These are phyloP conservation scores for Ophion obscuratus DNA, from an alignment of 2,888 invertebrate genomes.

Conservation along the genomic window DNA sequence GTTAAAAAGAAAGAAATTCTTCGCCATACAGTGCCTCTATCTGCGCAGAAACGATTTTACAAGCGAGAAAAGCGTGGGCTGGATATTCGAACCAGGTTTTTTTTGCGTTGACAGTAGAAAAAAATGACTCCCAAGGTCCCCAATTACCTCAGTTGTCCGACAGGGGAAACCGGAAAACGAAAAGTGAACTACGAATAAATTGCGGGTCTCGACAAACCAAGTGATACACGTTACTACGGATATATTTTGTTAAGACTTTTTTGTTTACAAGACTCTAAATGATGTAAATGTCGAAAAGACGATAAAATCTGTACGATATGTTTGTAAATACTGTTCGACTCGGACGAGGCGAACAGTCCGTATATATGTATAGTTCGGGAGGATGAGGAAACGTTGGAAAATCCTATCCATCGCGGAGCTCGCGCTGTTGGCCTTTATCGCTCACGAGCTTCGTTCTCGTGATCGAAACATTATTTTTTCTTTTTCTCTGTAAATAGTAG, in stretches of 20 bases:
- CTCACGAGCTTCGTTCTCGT: constrained; percentile 1
- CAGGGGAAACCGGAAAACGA: neutral
- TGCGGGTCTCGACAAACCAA: constrained; percentile 13
- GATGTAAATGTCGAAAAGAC: constrained; percentile 28
- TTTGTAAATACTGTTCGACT: constrained; percentile 38
- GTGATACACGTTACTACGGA: constrained; percentile 41
- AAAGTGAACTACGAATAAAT: neutral
- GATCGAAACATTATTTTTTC: constrained; percentile 19
- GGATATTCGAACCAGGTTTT: neutral
- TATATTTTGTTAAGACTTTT: constrained; percentile 45
- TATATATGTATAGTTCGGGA: neutral
- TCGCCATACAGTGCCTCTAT: constrained; percentile 19
- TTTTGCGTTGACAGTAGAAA: neutral
- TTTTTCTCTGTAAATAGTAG: constrained; percentile 65
- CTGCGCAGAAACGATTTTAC: neutral
- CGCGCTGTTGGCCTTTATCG: neutral
- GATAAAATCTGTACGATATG: constrained; percentile 36
- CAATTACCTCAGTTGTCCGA: neutral
- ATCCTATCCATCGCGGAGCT: neutral
- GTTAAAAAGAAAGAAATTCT: constrained; percentile 4
- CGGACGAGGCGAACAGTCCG: constrained; percentile 1
- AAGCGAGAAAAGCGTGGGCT: neutral
- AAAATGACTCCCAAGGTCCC: neutral
- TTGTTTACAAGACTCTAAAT: constrained; percentile 23
- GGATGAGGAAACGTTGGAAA: neutral